phyloP scores from a whole-genome alignment of 2,888 invertebrate species.

The Amiota minor region DNA sequence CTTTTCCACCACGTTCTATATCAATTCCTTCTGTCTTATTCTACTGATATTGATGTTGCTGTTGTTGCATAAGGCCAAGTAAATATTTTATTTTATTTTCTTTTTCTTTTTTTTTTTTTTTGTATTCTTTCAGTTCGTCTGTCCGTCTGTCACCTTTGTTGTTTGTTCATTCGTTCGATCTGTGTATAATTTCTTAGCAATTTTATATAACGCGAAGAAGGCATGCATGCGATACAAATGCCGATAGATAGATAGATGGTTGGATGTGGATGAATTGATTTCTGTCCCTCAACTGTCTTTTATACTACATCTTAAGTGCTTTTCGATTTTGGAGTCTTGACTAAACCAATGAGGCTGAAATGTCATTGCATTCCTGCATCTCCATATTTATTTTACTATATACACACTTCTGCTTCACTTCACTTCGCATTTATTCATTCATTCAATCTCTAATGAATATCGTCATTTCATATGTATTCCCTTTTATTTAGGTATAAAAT shows the following conservation, averaged over 20 bases:
- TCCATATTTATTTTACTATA: no score
- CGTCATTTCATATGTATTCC: not conserved
- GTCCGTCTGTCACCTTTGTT: not conserved
- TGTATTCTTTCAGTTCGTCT: not conserved
- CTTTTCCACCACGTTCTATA: not conserved
- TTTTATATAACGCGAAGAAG: not conserved
- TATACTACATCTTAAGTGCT: constrained; percentile 51
- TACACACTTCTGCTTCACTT: not conserved
- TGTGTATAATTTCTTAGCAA: not conserved
- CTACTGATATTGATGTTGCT: not conserved
- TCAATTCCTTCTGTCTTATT: not conserved
- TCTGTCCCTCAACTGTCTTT: constrained; percentile 19
- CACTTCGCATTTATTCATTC: constrained; percentile 1
- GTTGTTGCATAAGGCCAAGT: constrained; percentile 25
- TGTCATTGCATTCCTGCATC: not conserved
- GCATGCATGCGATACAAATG: not conserved
- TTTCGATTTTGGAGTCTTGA: constrained; percentile 46
- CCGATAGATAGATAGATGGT: not conserved
- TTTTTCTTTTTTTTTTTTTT: constrained; percentile 4
- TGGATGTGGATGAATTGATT: no score
- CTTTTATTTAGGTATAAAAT: not conserved
- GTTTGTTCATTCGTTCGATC: not conserved
- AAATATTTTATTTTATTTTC: constrained; percentile 18
- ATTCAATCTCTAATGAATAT: constrained; percentile 2
- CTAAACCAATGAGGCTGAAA: constrained; percentile 51